Evolutionary conservation across 2,797 vertebrate genomes (phyloP), one percentile per base, ranked within the genome.

Genomic region (Takifugu ocellatus): DNA sequence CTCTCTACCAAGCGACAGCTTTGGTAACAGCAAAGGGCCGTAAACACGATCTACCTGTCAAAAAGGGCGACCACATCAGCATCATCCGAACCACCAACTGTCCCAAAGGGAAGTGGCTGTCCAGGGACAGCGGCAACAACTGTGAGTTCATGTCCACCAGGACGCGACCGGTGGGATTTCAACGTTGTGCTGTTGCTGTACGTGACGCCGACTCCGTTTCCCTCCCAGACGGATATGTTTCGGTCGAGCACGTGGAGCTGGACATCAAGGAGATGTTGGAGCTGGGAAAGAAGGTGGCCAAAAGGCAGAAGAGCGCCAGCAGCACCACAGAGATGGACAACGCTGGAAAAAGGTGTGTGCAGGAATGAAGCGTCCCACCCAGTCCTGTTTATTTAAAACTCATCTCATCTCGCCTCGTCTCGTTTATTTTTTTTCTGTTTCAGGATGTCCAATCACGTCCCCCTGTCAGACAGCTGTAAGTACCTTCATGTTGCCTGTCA

Each of bases 71-170:
- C 17, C 29, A 54, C 8, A 58, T 82, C 66, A 84, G 82, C 21
- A 72, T 90, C 68, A 87, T 90, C 68, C 85, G 86, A n/a, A 87
- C 74, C 11, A 81, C 78, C 51, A 83, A 81, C 16, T 87, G 76
- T 51, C 91, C 90, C 1, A 79, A 84, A 61, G 92, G 88, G 29
- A 85, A 75, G 53, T 89, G 90, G 86, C 86, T 92, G 74, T 87
- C 88, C 60, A 88, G 84, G 63, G 88, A 84, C 82, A 21, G 69
- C 58, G 76, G 59, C 49, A 89, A 88, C 77, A 88, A 79, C 72
- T 85, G 95, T 97, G 87, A 93, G 96, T 89, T 46, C 8, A 39
- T 39, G 9, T 48, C 10, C 9, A 14, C 36, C 51, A 17, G 14
- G 25, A 43, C 5, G 21, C 5, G 11, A 1, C 25, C 10, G 31